Conservation (phyloP, 2,797 vertebrate species). For the Notolabrus celidotus region DNA sequence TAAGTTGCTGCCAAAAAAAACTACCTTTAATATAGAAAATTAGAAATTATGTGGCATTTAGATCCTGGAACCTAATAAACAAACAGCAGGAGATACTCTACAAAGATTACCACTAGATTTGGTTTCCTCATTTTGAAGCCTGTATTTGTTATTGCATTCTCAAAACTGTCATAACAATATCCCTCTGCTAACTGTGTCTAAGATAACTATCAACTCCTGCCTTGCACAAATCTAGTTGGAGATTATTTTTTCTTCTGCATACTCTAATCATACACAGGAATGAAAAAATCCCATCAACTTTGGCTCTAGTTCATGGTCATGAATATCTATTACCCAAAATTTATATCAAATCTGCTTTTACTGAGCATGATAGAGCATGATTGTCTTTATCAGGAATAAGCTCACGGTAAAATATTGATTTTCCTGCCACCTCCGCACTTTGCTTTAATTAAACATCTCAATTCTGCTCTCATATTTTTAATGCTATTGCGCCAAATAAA, state of each 20-base stretch:
- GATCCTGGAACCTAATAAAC: no score
- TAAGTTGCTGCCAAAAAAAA: no score
- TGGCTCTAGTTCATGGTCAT: background rate
- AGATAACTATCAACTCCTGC: background rate
- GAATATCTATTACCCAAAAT: background rate
- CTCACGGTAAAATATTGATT: slow-evolving; percentile 22
- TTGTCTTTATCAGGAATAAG: slow-evolving; percentile 17
- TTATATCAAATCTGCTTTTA: background rate
- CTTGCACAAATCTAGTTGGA: background rate
- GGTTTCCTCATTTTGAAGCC: no score
- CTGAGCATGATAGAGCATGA: background rate
- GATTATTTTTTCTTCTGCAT: no score
- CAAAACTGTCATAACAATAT: no score
- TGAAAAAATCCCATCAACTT: background rate
- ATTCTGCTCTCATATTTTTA: slow-evolving; percentile 12
- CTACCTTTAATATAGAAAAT: no score
- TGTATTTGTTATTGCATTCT: no score
- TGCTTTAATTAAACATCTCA: background rate
- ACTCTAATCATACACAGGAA: background rate
- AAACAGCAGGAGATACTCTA: no score
- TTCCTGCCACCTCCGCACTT: background rate
- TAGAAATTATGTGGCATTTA: no score
- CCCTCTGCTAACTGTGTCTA: no score
- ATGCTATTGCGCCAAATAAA: slow-evolving; percentile 27
- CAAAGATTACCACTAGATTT: no score